Evolutionary conservation across 2,888 invertebrate genomes (phyloP).

Genomic region (Villa cingulata): DNA sequence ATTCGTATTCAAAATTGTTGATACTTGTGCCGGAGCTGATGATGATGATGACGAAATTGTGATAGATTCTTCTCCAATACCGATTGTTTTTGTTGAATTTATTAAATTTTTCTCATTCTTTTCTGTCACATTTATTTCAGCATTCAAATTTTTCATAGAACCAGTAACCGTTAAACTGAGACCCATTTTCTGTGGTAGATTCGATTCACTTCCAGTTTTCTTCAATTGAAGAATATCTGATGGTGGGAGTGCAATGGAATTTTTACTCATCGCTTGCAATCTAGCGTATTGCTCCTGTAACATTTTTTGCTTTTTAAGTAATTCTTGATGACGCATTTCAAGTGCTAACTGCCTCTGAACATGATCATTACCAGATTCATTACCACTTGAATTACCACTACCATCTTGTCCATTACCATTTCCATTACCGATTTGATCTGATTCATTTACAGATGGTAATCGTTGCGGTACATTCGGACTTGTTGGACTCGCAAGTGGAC

Average conservation of each 20-base stretch:
- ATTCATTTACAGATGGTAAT: conserved; percentile 34
- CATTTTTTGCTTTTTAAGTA: conserved; percentile 73
- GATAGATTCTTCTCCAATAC: conserved; percentile 12
- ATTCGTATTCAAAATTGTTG: not conserved
- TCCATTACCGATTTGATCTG: conserved; percentile 4
- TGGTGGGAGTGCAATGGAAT: conserved; percentile 51
- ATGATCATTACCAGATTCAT: conserved; percentile 63
- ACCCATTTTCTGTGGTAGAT: conserved; percentile 70
- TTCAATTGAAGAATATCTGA: conserved; percentile 44
- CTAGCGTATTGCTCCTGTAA: conserved; percentile 85
- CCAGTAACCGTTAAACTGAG: conserved; percentile 41
- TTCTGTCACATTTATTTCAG: conserved; percentile 19
- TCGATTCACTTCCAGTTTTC: conserved; percentile 80
- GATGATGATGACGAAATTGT: not conserved
- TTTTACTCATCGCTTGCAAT: conserved; percentile 73
- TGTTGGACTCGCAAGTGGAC: conserved; percentile 74
- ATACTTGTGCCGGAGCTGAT: not conserved
- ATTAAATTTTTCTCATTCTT: conserved; percentile 21
- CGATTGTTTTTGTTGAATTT: conserved; percentile 15
- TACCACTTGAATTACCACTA: conserved; percentile 53
- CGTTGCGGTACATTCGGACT: conserved; percentile 53
- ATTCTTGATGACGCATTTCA: conserved; percentile 78
- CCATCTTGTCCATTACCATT: conserved; percentile 21
- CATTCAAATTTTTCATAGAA: conserved; percentile 24
- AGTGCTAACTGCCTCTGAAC: conserved; percentile 58